Conservation (phyloP, 2,888 invertebrate genomes). For the Ganaspis brasiliensis region DNA sequence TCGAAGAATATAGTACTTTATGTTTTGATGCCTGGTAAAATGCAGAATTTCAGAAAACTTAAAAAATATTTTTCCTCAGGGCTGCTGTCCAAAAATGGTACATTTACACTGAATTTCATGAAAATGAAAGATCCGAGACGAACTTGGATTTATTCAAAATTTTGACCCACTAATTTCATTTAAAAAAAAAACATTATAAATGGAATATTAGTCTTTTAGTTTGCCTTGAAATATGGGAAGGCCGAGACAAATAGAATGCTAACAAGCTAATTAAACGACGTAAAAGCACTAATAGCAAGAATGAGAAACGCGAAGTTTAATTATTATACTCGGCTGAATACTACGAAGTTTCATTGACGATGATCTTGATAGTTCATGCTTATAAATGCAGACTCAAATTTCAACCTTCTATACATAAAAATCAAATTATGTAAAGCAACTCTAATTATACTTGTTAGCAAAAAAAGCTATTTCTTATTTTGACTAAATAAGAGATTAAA, state of each 20-base stretch:
- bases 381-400: not conserved
- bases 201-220: not conserved
- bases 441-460: not conserved
- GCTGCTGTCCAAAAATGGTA: too few relatives aligned
- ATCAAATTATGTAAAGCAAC: not conserved
- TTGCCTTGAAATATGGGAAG: slow-evolving; percentile 8
- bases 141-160: too few relatives aligned
- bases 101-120: too few relatives aligned
- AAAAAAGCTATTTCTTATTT: not conserved
- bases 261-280: slow-evolving; percentile 25
- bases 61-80: too few relatives aligned
- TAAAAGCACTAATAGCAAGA: not conserved
- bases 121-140: too few relatives aligned
- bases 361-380: not conserved
- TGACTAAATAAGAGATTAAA: not conserved
- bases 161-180: too few relatives aligned
- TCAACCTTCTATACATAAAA: not conserved
- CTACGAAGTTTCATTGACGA: slow-evolving; percentile 6
- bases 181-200: too few relatives aligned
- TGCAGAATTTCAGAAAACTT: too few relatives aligned
- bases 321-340: not conserved
- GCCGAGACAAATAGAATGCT: not conserved
- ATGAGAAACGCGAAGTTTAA: not conserved
- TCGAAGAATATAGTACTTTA: too few relatives aligned
- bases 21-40: too few relatives aligned